Base-by-base conservation (phyloP, 1,140 invertebrate genomes). In the Drosophila arawakana region DNA sequence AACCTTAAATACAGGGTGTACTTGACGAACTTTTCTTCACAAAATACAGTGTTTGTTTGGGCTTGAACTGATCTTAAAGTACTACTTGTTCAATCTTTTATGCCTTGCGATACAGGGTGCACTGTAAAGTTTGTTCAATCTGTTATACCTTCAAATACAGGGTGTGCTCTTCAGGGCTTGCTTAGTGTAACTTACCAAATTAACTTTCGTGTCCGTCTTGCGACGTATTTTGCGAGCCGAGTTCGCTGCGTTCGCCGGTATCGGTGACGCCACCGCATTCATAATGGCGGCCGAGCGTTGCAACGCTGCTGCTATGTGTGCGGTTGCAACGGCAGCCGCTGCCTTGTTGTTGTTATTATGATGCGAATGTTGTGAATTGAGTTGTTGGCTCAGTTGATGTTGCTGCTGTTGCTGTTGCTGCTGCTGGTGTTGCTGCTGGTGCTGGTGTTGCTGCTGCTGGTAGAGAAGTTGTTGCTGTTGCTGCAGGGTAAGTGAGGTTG, bases 181-280 rank as follows among this genome's bases (percentile, higher is more conserved):
- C 18, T 21, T 1, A 1, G 11, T 3, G 1, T 15, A 2, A 78
- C 83, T 81, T 60, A 92, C 86, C 84, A 91, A 80, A 90, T 92
- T 92, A 30, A 83, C 88, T 81, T 92, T 92, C 54, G 91, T 80
- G 73, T 92, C 92, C 49, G 91, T 82, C 78, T 92, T 92, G 65
- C 91, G 78, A 44, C 92, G 86, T 57, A 92, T 90, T 62, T 92
- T 92, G 57, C 91, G 91, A 71, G 70, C 78, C 49, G 90, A 63
- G 44, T 89, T 83, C 77, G 89, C 81, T 76, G 90, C 69, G 75
- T 88, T 91, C 60, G 91, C 88, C 81, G 92, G 82, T 71, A 92
- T 92, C 76, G 91, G 90, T 76, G 92, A 91, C 72, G 90, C 92
- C 63, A 92, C 92, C 60, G 91, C 92, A 85, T 92, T 92, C 92